Conservation (phyloP, 2,888 invertebrate species). For the Agriopis marginaria region DNA sequence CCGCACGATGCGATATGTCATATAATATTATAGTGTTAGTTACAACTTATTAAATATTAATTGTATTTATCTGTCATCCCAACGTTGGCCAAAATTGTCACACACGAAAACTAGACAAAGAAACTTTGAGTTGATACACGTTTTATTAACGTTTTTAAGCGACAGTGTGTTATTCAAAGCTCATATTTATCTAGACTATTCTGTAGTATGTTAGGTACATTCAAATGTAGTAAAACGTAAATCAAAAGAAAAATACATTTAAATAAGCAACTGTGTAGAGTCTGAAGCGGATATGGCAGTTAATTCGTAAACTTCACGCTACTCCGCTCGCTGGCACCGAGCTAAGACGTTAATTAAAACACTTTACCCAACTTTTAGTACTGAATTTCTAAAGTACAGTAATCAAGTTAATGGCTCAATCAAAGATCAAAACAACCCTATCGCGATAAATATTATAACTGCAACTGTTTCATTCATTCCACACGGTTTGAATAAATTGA, state of each 20-base stretch:
- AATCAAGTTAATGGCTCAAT: slow-evolving; percentile 83
- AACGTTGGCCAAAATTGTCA: too few species aligned
- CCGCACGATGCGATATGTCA: too few species aligned
- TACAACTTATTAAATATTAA: too few species aligned
- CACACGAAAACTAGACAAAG: too few species aligned
- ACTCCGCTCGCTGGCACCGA: slow-evolving; percentile 74
- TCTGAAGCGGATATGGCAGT: slow-evolving; percentile 77
- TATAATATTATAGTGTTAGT: too few species aligned
- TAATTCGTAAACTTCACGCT: slow-evolving; percentile 83
- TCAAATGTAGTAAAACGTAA: slow-evolving; percentile 52
- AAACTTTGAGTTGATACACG: too few species aligned
- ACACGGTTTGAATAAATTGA: slow-evolving; percentile 53
- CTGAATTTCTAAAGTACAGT: slow-evolving; percentile 82
- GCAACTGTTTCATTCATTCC: slow-evolving; percentile 58
- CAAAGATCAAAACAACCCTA: slow-evolving; percentile 82
- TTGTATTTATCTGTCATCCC: too few species aligned
- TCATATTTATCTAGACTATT: not conserved
- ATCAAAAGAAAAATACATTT: slow-evolving; percentile 54
- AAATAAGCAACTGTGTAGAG: slow-evolving; percentile 66
- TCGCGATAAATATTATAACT: slow-evolving; percentile 74
- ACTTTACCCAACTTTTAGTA: slow-evolving; percentile 82
- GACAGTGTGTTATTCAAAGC: too few species aligned
- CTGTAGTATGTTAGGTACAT: slow-evolving; percentile 23
- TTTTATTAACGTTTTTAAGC: too few species aligned
- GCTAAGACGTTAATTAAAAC: slow-evolving; percentile 84